These are phyloP conservation scores for Larimichthys polyactis DNA, from an alignment of 2,113 vertebrate genomes.

Conservation along the genomic window DNA sequence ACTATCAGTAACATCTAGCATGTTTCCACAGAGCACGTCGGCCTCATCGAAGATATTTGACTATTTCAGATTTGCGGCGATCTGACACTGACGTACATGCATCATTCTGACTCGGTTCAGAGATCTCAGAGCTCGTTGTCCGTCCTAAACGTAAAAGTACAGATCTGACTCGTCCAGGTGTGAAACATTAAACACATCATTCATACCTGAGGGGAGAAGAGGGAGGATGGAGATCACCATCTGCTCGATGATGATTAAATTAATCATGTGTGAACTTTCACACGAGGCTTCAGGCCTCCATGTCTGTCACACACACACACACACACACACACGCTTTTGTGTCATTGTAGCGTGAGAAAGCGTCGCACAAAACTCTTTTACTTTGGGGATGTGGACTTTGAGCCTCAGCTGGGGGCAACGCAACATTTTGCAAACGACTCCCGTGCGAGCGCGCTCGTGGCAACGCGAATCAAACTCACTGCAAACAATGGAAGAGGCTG, in stretches of 20 bases:
- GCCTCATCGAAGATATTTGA: no score
- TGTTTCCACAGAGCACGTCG: no score
- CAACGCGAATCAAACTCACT: neutral
- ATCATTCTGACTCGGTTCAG: no score
- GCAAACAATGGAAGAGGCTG: conserved; percentile 23
- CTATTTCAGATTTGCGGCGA: no score
- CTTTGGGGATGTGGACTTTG: neutral
- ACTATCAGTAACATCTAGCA: no score
- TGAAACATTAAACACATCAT: conserved; percentile 38
- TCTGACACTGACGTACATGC: no score
- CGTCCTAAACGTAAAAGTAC: neutral
- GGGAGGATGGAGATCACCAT: conserved; percentile 39
- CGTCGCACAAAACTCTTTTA: conserved; percentile 1
- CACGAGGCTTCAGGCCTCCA: neutral
- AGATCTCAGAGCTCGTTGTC: no score
- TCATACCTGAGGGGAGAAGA: conserved; percentile 21
- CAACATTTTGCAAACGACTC: conserved; percentile 32
- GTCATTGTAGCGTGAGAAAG: neutral
- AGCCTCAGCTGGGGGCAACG: conserved; percentile 14
- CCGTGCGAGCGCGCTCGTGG: neutral
- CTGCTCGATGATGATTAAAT: conserved; percentile 62
- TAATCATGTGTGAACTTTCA: conserved; percentile 53
- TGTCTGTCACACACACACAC: neutral
- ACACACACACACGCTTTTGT: neutral
- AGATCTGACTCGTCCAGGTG: conserved; percentile 44